phyloP scores from a whole-genome alignment of 2,113 vertebrate genomes.

The Leucoraja erinaceus region DNA sequence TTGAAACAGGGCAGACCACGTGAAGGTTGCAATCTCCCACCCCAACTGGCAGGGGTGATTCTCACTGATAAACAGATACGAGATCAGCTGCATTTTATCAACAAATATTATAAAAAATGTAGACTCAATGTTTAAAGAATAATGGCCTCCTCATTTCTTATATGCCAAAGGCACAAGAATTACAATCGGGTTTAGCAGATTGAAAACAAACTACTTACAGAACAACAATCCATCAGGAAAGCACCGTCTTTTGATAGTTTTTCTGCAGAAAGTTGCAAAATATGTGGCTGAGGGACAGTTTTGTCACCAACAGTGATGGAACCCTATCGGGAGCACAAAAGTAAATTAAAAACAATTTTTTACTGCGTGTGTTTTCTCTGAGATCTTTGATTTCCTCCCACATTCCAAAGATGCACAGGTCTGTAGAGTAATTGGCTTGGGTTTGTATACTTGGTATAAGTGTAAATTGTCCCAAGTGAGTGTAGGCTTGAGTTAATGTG shows the following conservation, averaged over 20 bases:
- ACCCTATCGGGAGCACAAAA: slow-evolving; percentile 59
- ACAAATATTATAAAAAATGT: neutral
- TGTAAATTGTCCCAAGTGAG: too few species aligned
- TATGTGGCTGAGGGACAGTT: slow-evolving; percentile 79
- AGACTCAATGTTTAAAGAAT: neutral
- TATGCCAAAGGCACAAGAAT: neutral
- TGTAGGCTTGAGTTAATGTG: too few species aligned
- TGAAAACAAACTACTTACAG: slow-evolving; percentile 58
- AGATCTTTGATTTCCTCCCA: too few species aligned
- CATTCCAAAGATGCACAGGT: too few species aligned
- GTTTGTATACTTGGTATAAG: too few species aligned
- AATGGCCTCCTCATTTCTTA: neutral
- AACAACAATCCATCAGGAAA: slow-evolving; percentile 90
- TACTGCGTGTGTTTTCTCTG: too few species aligned
- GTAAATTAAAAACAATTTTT: neutral
- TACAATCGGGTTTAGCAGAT: neutral
- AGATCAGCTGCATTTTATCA: too few species aligned
- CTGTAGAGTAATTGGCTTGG: too few species aligned
- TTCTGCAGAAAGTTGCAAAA: slow-evolving; percentile 82
- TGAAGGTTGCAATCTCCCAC: too few species aligned
- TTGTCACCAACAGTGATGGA: slow-evolving; percentile 79
- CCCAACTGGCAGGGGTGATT: neutral
- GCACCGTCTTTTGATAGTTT: slow-evolving; percentile 82
- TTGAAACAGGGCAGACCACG: too few species aligned
- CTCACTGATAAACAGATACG: neutral